phyloP scores from a whole-genome alignment of 2,797 vertebrate genomes.

The Cirrhinus mrigala region DNA sequence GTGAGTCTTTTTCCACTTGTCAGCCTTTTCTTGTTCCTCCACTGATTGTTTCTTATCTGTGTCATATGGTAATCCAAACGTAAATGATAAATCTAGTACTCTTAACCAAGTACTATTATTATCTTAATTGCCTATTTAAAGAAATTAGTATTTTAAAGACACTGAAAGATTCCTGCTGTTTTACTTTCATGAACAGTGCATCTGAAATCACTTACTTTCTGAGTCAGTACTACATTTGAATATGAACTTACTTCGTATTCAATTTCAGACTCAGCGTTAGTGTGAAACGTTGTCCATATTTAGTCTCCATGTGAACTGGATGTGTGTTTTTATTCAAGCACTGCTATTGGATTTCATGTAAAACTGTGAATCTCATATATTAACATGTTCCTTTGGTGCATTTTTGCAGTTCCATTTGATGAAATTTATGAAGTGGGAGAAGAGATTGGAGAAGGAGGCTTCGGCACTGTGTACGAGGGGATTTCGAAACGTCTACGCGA shows the following conservation, averaged over 20 bases:
- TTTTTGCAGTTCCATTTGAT: conserved; percentile 15
- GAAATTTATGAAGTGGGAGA: conserved; percentile 3
- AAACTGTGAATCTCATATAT: neutral
- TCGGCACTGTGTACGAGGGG: neutral
- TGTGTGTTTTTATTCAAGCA: neutral
- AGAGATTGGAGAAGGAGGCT: conserved; percentile 13
- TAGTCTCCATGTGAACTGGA: neutral
- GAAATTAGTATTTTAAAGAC: neutral
- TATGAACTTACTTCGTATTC: neutral
- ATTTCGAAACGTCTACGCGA: neutral
- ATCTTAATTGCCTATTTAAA: neutral
- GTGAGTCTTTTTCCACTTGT: neutral
- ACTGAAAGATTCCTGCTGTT: neutral
- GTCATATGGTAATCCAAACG: neutral
- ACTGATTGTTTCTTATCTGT: neutral
- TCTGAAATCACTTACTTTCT: neutral
- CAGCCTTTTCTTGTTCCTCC: neutral
- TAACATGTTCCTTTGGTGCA: neutral
- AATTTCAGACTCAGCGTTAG: neutral
- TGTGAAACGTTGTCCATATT: neutral
- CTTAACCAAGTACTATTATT: neutral
- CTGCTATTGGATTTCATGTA: neutral
- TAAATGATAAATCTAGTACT: neutral
- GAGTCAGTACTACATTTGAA: neutral
- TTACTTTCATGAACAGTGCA: neutral